Evolutionary conservation across 2,113 vertebrate genomes (phyloP).

Genomic region (Coryphaenoides rupestris): DNA sequence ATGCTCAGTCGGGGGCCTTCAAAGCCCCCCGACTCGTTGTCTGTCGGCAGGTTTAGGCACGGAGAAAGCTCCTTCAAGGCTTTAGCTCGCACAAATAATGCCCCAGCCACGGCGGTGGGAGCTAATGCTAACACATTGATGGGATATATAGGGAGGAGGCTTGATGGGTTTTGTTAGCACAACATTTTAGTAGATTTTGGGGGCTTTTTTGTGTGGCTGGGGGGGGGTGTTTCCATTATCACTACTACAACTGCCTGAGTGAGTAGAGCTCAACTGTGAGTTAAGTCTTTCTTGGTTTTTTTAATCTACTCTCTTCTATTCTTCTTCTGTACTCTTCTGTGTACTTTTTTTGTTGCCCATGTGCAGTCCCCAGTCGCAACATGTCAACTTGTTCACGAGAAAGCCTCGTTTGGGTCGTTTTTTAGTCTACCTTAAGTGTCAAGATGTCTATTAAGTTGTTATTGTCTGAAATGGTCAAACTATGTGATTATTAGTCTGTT

Average conservation of each 20-base stretch:
- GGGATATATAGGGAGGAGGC: conserved; percentile 43
- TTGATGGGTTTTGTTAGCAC: conserved; percentile 44
- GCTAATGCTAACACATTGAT: conserved; percentile 60
- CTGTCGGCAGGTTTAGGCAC: conserved; percentile 78
- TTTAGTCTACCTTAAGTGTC: too few relatives aligned
- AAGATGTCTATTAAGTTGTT: too few relatives aligned
- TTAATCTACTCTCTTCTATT: too few relatives aligned
- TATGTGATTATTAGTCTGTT: too few relatives aligned
- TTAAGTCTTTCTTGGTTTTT: too few relatives aligned
- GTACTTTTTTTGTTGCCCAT: too few relatives aligned
- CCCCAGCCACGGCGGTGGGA: conserved; percentile 60
- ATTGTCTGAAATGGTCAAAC: too few relatives aligned
- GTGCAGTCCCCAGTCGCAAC: too few relatives aligned
- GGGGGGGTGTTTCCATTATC: conserved; percentile 35
- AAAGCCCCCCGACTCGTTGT: conserved; percentile 71
- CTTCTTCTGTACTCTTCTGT: too few relatives aligned
- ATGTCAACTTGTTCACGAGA: too few relatives aligned
- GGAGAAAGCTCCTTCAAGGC: conserved; percentile 78
- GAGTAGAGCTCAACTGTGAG: conserved; percentile 47
- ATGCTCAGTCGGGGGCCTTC: conserved; percentile 81
- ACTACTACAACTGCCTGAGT: conserved; percentile 47
- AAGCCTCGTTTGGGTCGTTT: too few relatives aligned
- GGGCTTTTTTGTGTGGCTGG: conserved; percentile 37
- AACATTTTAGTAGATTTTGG: background rate
- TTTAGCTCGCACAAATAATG: conserved; percentile 78